These are phyloP conservation scores for Steinernema carpocapsae DNA, from an alignment of 2,888 invertebrate species.

Conservation along the genomic window DNA sequence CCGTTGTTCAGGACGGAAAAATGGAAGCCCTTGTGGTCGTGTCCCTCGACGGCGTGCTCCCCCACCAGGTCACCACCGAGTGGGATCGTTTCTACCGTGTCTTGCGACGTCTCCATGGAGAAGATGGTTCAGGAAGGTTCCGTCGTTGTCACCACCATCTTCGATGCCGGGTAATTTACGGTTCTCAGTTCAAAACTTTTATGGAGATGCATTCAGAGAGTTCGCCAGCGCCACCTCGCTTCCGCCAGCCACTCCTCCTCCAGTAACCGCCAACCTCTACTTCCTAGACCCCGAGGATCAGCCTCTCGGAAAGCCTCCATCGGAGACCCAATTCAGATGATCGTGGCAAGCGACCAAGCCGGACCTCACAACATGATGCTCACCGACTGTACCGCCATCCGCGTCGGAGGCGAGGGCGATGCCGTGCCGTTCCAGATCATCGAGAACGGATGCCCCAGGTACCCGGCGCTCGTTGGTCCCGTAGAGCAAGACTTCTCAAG, in stretches of 20 bases:
- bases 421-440: slow-evolving; percentile 68
- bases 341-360: slow-evolving; percentile 67
- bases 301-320: slow-evolving; percentile 66
- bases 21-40: slow-evolving; percentile 69
- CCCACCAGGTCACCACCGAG: slow-evolving; percentile 69
- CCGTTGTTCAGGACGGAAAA: slow-evolving; percentile 62
- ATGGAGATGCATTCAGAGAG: slow-evolving; percentile 22
- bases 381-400: slow-evolving; percentile 68
- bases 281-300: slow-evolving; percentile 66
- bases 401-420: slow-evolving; percentile 68
- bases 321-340: slow-evolving; percentile 66
- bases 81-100: slow-evolving; percentile 70
- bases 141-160: slow-evolving; percentile 69
- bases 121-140: slow-evolving; percentile 68
- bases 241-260: slow-evolving; percentile 67
- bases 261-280: slow-evolving; percentile 66
- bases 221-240: slow-evolving; percentile 40
- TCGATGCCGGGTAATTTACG: slow-evolving; percentile 62
- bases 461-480: slow-evolving; percentile 69
- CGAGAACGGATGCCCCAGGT: slow-evolving; percentile 68
- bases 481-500: slow-evolving; percentile 69
- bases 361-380: slow-evolving; percentile 70
- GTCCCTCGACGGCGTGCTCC: slow-evolving; percentile 68
- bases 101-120: slow-evolving; percentile 68
- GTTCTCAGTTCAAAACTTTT: background rate